Evolutionary conservation across 1,140 invertebrate genomes (phyloP), one percentile per base, ranked within the genome.

Genomic region (Physella acuta): DNA sequence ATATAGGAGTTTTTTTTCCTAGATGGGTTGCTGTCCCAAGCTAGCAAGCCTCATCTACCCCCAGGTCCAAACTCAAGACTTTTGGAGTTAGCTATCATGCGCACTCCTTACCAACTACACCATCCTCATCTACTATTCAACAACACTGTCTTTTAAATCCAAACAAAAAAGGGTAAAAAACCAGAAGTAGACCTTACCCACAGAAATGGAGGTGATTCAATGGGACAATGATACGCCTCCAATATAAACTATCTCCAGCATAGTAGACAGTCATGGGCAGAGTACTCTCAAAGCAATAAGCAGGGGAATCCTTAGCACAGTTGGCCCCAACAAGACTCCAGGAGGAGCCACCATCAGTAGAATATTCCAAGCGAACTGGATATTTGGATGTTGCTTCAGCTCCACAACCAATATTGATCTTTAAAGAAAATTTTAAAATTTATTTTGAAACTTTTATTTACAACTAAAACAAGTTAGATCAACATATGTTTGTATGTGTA

Each of bases 401-500:
- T 11, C 79, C 82, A 78, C 86, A 87, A 24, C 86, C 86, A 44
- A 87, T 84, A 72, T 85, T 86, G 8, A 87, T 81, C 86, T 87
- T 68, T 4, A 70, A 66, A 58, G 26, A 71, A 52, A 74, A 36
- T n/a, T n/a, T n/a, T n/a, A n/a, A n/a, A n/a, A n/a, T n/a, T n/a
- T n/a, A n/a, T n/a, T n/a, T n/a, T n/a, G n/a, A n/a, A n/a, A n/a
- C n/a, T n/a, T n/a, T n/a, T n/a, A n/a, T n/a, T n/a, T n/a, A n/a
- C n/a, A n/a, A n/a, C n/a, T n/a, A n/a, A n/a, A n/a, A n/a, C n/a
- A n/a, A n/a, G n/a, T n/a, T n/a, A n/a, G n/a, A n/a, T n/a, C n/a
- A n/a, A n/a, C n/a, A n/a, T n/a, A n/a, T n/a, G n/a, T n/a, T n/a
- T n/a, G n/a, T n/a, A n/a, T n/a, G n/a, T n/a, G n/a, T n/a, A n/a